Conservation (phyloP, 2,113 vertebrate species). For the Anolis sagrei region DNA sequence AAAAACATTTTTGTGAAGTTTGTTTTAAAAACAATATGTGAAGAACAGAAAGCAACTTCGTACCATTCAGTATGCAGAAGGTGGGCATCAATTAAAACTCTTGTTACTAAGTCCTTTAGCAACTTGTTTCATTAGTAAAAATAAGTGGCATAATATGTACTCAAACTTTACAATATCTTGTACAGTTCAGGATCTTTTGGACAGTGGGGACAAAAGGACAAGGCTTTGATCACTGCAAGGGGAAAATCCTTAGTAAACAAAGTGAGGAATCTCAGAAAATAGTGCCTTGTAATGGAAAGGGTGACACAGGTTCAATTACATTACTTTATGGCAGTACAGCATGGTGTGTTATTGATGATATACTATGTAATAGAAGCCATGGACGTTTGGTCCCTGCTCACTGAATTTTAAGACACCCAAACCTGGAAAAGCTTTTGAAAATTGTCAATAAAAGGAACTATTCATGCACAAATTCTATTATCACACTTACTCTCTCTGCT, state of each 20-base stretch:
- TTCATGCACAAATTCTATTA: conserved; percentile 45
- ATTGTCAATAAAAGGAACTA: conserved; percentile 46
- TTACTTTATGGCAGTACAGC: conserved; percentile 36
- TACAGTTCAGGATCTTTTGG: neutral
- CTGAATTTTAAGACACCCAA: conserved; percentile 39
- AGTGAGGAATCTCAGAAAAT: conserved; percentile 23
- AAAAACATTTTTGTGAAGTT: neutral
- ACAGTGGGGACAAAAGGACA: neutral
- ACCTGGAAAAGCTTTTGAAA: conserved; percentile 42
- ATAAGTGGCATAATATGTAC: neutral
- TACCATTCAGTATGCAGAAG: neutral
- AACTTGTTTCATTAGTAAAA: neutral
- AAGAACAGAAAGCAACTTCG: neutral
- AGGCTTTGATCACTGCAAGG: conserved; percentile 13
- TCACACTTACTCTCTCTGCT: conserved; percentile 26
- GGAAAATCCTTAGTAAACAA: conserved; percentile 18
- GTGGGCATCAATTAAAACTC: neutral
- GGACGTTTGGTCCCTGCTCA: conserved; percentile 39
- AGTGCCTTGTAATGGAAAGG: conserved; percentile 24
- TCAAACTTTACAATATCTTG: neutral
- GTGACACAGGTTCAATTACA: conserved; percentile 34
- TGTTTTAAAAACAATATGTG: neutral
- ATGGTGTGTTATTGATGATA: conserved; percentile 40
- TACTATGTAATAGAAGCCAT: conserved; percentile 35
- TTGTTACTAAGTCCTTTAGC: neutral